These are phyloP conservation scores for Sylvia borin DNA, from an alignment of 2,797 vertebrate genomes.

Conservation along the genomic window DNA sequence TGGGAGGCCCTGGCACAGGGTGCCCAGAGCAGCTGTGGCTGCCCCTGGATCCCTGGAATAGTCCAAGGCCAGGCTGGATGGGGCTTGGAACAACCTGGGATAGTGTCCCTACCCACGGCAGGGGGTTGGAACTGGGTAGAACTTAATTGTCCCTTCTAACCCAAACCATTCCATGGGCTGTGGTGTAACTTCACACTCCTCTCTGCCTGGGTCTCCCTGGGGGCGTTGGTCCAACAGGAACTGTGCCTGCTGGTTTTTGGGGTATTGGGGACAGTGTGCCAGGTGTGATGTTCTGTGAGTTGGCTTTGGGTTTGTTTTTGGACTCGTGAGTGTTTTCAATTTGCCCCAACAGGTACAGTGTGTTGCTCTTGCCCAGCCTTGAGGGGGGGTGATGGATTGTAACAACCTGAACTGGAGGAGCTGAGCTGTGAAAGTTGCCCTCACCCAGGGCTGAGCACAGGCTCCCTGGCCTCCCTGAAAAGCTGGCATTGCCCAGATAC, in stretches of 20 bases:
- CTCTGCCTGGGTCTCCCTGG: not conserved
- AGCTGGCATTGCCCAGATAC: rapidly evolving
- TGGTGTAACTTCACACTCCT: not conserved
- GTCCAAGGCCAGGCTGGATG: rapidly evolving
- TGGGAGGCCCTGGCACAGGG: not conserved
- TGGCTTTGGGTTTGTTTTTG: not conserved
- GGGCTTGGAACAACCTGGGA: not conserved
- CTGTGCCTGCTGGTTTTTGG: rapidly evolving
- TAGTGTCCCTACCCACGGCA: not conserved
- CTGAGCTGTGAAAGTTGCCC: not conserved
- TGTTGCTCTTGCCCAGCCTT: rapidly evolving
- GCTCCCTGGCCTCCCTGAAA: not conserved
- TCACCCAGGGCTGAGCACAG: not conserved
- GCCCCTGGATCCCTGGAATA: not conserved
- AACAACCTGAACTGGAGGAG: not conserved
- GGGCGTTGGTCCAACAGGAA: not conserved
- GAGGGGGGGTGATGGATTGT: rapidly evolving
- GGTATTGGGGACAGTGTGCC: not conserved
- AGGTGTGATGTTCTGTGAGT: not conserved
- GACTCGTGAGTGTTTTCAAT: rapidly evolving
- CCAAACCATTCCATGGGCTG: not conserved
- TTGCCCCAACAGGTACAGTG: rapidly evolving
- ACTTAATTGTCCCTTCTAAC: not conserved
- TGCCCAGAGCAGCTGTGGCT: not conserved
- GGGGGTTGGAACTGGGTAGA: not conserved